Evolutionary conservation across 1,140 invertebrate species (phyloP), one percentile per base, ranked within the genome.

Genomic region (Hycleus cichorii): DNA sequence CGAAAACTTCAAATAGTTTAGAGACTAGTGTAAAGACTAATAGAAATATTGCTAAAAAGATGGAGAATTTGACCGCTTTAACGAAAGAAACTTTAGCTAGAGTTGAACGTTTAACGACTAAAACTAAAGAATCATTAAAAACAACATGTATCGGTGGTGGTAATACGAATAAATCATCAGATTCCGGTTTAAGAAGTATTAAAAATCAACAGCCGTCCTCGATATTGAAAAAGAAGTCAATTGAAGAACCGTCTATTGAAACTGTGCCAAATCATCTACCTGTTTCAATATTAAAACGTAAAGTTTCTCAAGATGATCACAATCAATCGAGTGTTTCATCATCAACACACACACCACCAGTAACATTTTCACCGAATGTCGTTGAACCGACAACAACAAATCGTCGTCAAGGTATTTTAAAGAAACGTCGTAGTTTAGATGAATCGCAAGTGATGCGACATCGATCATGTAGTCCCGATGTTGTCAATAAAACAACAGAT

Each of bases 231-330:
- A 65, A 69, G 26, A 69, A 65, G 59, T 55, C 61, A 12, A 46
- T 57, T 45, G 77, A 80, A 45, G 77, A 80, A 47, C 50, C 63
- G 27, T 55, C 57, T 24, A 51, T 52, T 27, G 64, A 65, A 46
- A 49, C 42, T 10, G 27, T 39, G 18, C 42, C 49, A 52, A 49
- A 53, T 67, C 54, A 53, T 62, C 68, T 51, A 40, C 78, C 83
- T 25, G 82, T 89, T 48, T 90, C 88, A 39, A 91, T 90, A 64
- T 73, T 90, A n/a, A 90, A 90, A 74, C 80, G 86, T 63, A 90
- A 90, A 74, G 80, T 81, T 25, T 77, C 80, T 54, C 78, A 85
- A 62, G 81, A 82, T 69, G 83, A 87, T 60, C 77, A 61, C 57
- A 57, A 62, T 57, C 57, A 39, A 46, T 49, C 62, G 62, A 51